Evolutionary conservation across 1,140 invertebrate genomes (phyloP).

Genomic region (Psix sp.): DNA sequence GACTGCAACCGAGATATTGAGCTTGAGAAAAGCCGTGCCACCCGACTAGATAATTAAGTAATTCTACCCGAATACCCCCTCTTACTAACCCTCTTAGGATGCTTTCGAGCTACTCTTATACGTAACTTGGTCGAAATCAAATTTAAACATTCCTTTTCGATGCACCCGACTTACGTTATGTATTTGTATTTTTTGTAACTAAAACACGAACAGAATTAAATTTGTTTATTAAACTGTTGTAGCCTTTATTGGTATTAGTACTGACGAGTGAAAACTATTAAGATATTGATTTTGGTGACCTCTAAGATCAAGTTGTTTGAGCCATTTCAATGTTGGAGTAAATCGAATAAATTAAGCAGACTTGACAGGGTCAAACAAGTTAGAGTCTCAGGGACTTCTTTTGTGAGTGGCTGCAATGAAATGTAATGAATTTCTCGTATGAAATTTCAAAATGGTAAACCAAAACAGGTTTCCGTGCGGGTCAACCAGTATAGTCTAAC

Average conservation of each 20-base stretch:
- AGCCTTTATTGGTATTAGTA: too few species aligned
- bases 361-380: too few species aligned
- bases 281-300: too few species aligned
- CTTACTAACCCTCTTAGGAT: conserved; percentile 24
- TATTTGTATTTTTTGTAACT: too few species aligned
- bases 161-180: not conserved
- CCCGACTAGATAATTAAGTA: conserved; percentile 57
- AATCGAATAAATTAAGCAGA: too few species aligned
- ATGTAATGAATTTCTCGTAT: conserved; percentile 4
- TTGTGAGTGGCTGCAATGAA: too few species aligned
- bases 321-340: too few species aligned
- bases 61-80: conserved; percentile 29
- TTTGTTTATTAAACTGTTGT: too few species aligned
- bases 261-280: too few species aligned
- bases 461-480: not conserved
- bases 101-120: not conserved
- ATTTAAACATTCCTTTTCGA: not conserved
- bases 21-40: conserved; percentile 19
- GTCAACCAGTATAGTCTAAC: not conserved
- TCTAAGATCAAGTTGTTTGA: too few species aligned
- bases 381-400: too few species aligned
- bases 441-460: not conserved
- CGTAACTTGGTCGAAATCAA: not conserved
- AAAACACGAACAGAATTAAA: too few species aligned
- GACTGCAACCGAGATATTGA: conserved; percentile 46